phyloP scores from a whole-genome alignment of 2,888 invertebrate genomes.

The Hirtodrosophila cameraria region DNA sequence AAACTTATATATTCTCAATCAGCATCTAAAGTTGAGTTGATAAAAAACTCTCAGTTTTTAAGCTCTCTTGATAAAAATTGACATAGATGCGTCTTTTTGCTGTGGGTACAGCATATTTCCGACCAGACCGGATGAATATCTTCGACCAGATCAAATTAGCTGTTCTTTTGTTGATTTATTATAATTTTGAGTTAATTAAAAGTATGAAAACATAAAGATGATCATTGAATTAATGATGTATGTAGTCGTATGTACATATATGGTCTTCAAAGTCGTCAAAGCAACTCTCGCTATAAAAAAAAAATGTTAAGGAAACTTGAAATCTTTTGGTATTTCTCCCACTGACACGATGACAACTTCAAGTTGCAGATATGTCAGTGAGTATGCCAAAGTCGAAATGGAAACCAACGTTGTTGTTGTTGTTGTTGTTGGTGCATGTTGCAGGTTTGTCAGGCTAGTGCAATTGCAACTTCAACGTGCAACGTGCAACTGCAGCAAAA shows the following conservation, averaged over 20 bases:
- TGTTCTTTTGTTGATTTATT: no score
- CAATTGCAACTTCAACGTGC: conserved; percentile 46
- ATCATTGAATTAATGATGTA: neutral
- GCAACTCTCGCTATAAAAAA: conserved; percentile 34
- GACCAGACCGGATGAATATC: no score
- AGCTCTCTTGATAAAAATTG: no score
- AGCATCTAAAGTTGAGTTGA: no score
- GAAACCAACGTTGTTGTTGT: conserved; percentile 40
- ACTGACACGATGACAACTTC: conserved; percentile 67
- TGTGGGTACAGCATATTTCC: no score
- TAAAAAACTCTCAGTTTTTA: no score
- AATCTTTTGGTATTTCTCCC: conserved; percentile 41
- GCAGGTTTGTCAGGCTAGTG: conserved; percentile 68
- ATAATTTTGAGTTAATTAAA: no score
- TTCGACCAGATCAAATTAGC: no score
- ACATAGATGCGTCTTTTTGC: no score
- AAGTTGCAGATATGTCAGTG: conserved; percentile 72
- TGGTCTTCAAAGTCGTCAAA: neutral
- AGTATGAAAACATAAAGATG: neutral
- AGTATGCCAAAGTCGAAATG: conserved; percentile 49
- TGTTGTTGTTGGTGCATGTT: conserved; percentile 29
- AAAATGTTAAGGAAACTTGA: conserved; percentile 36
- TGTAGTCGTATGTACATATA: neutral
- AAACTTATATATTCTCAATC: no score
- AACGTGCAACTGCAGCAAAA: conserved; percentile 48